Percentiles rank a stretch among this genome's conserved stretches.
Conservation (phyloP, 92 coral and sea anemone species). For the Phenganax marumi region DNA sequence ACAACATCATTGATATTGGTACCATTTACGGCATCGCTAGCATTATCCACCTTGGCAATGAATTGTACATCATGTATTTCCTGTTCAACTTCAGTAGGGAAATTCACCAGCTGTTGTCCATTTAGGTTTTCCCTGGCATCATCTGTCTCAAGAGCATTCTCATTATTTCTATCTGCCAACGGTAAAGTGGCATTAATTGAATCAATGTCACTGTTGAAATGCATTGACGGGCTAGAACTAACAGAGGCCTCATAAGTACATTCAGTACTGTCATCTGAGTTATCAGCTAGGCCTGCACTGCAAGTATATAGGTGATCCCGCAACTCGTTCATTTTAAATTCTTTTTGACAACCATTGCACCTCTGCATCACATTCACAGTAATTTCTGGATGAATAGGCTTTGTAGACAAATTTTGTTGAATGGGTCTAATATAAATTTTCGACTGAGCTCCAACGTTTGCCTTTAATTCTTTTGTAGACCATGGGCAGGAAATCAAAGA, state of each 20-base stretch:
- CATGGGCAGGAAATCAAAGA: constrained; percentile 41
- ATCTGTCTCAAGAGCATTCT: neutral
- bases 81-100: neutral
- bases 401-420: constrained; percentile 50
- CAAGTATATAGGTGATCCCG: constrained; percentile 40
- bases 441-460: constrained; percentile 57
- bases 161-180: neutral
- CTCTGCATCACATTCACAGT: constrained; percentile 45
- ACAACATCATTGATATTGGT: neutral
- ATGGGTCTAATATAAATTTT: constrained; percentile 55
- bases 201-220: neutral
- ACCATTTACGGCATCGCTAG: neutral
- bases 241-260: no score
- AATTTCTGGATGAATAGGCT: constrained; percentile 44
- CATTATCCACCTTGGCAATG: neutral
- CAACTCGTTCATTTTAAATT: constrained; percentile 46
- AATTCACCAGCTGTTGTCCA: neutral
- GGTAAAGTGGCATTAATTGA: neutral
- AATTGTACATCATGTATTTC: neutral
- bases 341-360: constrained; percentile 54
- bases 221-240: no score
- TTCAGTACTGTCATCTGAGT: neutral
- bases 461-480: constrained; percentile 51
- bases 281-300: constrained; percentile 26
- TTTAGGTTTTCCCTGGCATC: neutral